Base-by-base conservation (phyloP, 2,797 vertebrate species). In the Spatula versicolor region DNA sequence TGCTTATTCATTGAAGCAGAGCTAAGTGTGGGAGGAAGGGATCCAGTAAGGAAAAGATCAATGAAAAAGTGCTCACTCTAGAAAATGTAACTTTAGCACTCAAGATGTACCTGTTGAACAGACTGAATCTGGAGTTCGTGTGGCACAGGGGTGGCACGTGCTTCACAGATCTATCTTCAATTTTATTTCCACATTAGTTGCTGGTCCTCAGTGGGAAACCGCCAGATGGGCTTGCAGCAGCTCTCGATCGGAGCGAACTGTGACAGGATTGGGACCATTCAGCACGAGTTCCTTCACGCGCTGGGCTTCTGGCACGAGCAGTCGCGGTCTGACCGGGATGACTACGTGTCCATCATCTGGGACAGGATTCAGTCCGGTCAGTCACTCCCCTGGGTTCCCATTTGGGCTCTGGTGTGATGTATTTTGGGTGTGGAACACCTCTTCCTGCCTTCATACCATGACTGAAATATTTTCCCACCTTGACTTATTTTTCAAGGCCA, bases 281-380 rank as follows among this genome's bases (percentile, higher is more conserved):
- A 99, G 63, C 99, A 99, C 0, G 99, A 99, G 95, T 99, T 99
- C 88, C 98, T 99, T 41, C 99, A 99, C 0, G 98, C 99, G 0
- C 96, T 99, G 96, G 99, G 99, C 9, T 99, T 99, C 98, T 99
- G 98, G 99, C 99, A 99, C 1, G 99, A 99, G 94, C 99, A 99
- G 97, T 99, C 99, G 5, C 98, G 99, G 12, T 93, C 98, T 0
- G 99, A 99, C 94, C 97, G 99, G 3, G 98, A 99, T 11, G 99
- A 99, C 93, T 99, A 99, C 0, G 98, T 99, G 75, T 92, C 39
- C 15, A 99, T 99, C 25, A 83, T 98, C 79, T 98, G 98, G 98
- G 98, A 99, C 73, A 98, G 96, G 90, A 99, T 99, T 97, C 96
- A 62, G 59, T 30, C 94, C 37, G 99, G 99, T 99, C 98, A 37